These are phyloP conservation scores for Hyles euphorbiae DNA, from an alignment of 1,140 invertebrate species.

Conservation along the genomic window DNA sequence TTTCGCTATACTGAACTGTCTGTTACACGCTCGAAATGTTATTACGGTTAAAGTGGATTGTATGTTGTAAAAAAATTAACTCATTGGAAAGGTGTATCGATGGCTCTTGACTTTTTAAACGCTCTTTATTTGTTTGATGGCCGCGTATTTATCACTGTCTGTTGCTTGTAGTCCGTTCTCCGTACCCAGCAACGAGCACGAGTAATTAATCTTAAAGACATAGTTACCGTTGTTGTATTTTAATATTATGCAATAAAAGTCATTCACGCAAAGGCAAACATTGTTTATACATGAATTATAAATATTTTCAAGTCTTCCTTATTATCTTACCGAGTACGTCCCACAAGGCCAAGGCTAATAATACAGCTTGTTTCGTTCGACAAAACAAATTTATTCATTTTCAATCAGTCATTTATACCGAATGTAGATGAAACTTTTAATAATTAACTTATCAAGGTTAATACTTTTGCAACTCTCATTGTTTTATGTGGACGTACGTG, in stretches of 20 bases:
- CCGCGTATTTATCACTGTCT: too few species aligned
- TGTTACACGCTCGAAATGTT: constrained; percentile 27
- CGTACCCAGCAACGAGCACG: too few species aligned
- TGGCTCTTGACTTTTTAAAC: constrained; percentile 9
- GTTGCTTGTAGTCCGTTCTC: too few species aligned
- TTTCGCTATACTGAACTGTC: constrained; percentile 26
- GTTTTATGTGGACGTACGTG: too few species aligned
- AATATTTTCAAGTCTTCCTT: constrained; percentile 28
- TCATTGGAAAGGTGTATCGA: constrained; percentile 20
- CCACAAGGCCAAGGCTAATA: constrained; percentile 43
- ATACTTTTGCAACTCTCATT: too few species aligned
- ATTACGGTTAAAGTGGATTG: constrained; percentile 19
- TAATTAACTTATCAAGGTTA: too few species aligned
- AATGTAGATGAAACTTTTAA: too few species aligned
- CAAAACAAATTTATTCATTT: constrained; percentile 22
- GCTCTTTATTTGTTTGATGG: too few species aligned
- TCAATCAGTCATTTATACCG: constrained; percentile 9
- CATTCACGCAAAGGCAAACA: constrained; percentile 4
- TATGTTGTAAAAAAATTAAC: constrained; percentile 19
- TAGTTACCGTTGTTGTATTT: too few species aligned
- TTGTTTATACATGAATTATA: constrained; percentile 18
- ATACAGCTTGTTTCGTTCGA: constrained; percentile 23
- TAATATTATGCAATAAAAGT: too few species aligned
- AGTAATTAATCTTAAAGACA: too few species aligned
- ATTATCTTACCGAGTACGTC: constrained; percentile 32